phyloP scores from a whole-genome alignment of 2,797 vertebrate genomes.

The Sebastes nivosus region DNA sequence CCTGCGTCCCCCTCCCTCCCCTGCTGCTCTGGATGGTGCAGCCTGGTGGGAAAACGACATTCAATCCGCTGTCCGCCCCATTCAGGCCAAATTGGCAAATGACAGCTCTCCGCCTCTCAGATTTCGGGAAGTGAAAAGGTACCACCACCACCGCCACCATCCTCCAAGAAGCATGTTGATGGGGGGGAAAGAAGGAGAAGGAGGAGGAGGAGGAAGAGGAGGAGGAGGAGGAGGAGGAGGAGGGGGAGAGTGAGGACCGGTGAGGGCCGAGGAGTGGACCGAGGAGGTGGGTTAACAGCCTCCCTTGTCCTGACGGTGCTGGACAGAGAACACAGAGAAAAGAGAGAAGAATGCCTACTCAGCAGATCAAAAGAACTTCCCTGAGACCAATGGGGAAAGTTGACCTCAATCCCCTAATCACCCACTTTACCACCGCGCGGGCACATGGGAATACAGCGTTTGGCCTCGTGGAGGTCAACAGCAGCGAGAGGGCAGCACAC shows the following conservation, averaged over 20 bases:
- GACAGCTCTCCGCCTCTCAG: slow-evolving; percentile 88
- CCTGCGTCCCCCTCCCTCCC: slow-evolving; percentile 78
- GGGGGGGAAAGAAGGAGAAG: slow-evolving; percentile 30
- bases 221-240: not conserved
- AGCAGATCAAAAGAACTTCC: slow-evolving; percentile 73
- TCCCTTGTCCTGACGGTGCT: slow-evolving; percentile 62
- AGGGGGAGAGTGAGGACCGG: slow-evolving; percentile 27
- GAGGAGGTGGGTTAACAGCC: slow-evolving; percentile 73
- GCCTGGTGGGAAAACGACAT: slow-evolving; percentile 94
- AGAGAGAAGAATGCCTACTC: slow-evolving; percentile 68
- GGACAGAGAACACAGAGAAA: slow-evolving; percentile 69
- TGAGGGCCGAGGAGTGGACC: slow-evolving; percentile 51
- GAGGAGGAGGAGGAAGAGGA: not conserved
- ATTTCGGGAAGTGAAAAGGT: slow-evolving; percentile 84
- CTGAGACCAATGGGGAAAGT: slow-evolving; percentile 51
- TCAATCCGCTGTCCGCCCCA: slow-evolving; percentile 86
- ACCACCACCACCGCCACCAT: slow-evolving; percentile 57
- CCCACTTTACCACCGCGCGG: slow-evolving; percentile 46
- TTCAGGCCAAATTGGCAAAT: slow-evolving; percentile 92
- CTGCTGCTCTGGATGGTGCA: slow-evolving; percentile 84
- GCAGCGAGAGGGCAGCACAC: slow-evolving; percentile 22
- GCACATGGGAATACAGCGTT: slow-evolving; percentile 38
- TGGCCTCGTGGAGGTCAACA: slow-evolving; percentile 53
- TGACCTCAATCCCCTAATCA: slow-evolving; percentile 67
- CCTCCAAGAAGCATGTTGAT: slow-evolving; percentile 42